Conservation (phyloP, 2,113 vertebrate genomes). For the Ellobius talpinus region DNA sequence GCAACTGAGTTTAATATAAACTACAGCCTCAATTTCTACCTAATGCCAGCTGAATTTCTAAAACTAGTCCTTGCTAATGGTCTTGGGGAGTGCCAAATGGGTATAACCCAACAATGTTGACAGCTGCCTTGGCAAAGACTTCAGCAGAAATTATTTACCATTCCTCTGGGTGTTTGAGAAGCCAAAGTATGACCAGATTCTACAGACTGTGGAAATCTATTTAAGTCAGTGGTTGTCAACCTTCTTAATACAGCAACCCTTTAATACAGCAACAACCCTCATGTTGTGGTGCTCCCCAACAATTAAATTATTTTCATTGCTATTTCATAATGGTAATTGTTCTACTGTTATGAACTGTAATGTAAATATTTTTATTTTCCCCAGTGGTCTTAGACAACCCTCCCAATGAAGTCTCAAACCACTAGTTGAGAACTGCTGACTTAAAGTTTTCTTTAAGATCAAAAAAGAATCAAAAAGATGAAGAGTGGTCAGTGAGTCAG, state of each 20-base stretch:
- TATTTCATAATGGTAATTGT: background rate
- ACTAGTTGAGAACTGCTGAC: background rate
- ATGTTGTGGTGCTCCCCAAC: background rate
- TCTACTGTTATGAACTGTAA: background rate
- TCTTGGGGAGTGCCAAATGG: background rate
- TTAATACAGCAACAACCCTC: background rate
- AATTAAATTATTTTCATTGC: background rate
- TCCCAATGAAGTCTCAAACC: background rate
- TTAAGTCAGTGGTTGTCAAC: background rate
- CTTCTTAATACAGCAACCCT: background rate
- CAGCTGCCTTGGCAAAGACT: background rate
- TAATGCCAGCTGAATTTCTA: background rate
- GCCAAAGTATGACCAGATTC: background rate
- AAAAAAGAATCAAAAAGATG: background rate
- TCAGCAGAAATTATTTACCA: background rate
- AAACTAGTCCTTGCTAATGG: background rate
- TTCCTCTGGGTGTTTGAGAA: background rate
- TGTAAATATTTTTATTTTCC: background rate
- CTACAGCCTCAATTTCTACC: background rate
- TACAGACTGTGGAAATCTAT: background rate
- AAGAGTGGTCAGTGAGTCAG: background rate
- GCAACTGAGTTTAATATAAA: background rate
- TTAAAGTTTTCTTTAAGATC: background rate
- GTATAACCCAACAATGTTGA: background rate
- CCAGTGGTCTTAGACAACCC: background rate